Base-by-base conservation (phyloP, 1,140 invertebrate genomes). In the Dufourea novaeangliae region DNA sequence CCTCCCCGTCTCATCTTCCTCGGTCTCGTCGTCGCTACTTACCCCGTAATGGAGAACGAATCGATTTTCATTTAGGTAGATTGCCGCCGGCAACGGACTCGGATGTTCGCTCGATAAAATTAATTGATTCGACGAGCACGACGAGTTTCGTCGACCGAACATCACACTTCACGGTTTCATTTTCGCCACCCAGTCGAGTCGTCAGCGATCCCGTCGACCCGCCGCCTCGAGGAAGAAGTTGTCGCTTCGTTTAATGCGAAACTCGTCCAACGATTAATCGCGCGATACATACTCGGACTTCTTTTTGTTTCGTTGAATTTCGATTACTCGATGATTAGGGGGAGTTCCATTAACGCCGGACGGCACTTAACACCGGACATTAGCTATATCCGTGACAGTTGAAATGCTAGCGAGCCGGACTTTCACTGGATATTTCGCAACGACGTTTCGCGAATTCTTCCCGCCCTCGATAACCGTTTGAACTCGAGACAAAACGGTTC, bases 1-100 rank as follows among this genome's bases (percentile, higher is more conserved):
- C 32, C n/a, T 14, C 17, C 22, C 27, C 27, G 4, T 25, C 27
- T 34, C 37, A 22, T 29, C 25, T 39, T 34, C 6, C 50, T 56
- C 56, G 41, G 52, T 72, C 77, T 62, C 29, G 44, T 20, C 41
- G 22, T 61, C 34, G 44, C 70, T 83, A 83, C 77, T 84, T 84
- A 84, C 78, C 76, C 78, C 44, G 56, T 79, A 79, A 84, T 83
- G 78, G 66, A 79, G 66, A 75, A 56, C 59, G 76, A 84, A 84
- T 84, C 82, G 82, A 83, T 84, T 83, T 79, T 79, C 82, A 76
- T 84, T 84, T 84, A 83, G 70, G 62, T 67, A 71, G 82, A 84
- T 83, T 79, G 76, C 66, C 66, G 29, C 25, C 66, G 52, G 27
- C 32, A 46, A 61, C 41, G 34, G 41, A 39, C 44, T 56, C 69